A percentile compares a stretch with the other conserved stretches of the same genome.
Conservation (phyloP, 2,888 invertebrate genomes). For the Nephrotoma flavescens region DNA sequence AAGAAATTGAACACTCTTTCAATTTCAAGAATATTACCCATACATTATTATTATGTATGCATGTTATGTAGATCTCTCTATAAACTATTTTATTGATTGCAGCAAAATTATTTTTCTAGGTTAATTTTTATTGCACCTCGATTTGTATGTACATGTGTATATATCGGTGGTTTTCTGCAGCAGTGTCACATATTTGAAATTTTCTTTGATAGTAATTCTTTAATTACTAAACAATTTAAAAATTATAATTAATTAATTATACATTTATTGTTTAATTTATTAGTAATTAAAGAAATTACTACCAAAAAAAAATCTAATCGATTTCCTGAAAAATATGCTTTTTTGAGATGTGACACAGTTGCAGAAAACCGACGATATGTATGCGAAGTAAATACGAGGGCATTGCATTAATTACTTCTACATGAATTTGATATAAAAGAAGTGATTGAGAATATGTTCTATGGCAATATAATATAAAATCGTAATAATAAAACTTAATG, state of each 20-base stretch:
- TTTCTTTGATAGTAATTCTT: too few relatives aligned
- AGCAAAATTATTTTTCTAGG: not conserved
- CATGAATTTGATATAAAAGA: not conserved
- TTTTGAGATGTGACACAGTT: too few relatives aligned
- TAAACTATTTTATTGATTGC: not conserved
- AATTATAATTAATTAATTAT: too few relatives aligned
- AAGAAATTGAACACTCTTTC: not conserved
- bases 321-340: too few relatives aligned
- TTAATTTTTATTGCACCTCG: not conserved
- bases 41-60: not conserved
- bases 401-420: not conserved
- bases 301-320: too few relatives aligned
- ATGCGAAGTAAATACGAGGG: too few relatives aligned
- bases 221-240: too few relatives aligned
- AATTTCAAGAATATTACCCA: not conserved
- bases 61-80: not conserved
- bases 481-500: not conserved
- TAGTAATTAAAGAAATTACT: too few relatives aligned
- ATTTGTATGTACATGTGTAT: not conserved
- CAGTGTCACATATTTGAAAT: too few relatives aligned
- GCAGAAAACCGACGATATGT: too few relatives aligned
- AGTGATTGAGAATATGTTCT: not conserved
- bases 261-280: too few relatives aligned
- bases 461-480: not conserved
- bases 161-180: too few relatives aligned